These are phyloP conservation scores for Nomada goodeniana DNA, from an alignment of 2,888 invertebrate genomes.

Conservation along the genomic window DNA sequence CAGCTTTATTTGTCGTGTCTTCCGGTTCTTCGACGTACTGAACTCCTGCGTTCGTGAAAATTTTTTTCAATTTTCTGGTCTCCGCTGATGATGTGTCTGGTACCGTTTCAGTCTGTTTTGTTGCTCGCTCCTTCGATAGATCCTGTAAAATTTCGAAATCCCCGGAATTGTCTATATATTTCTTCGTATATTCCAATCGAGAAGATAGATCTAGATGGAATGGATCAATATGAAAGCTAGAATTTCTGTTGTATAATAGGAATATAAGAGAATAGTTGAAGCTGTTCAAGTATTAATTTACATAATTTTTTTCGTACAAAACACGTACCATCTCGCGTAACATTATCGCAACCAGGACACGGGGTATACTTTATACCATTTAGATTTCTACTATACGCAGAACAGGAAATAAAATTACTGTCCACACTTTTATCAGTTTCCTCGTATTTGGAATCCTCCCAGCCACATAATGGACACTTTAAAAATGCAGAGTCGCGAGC, in stretches of 20 bases:
- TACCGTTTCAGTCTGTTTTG: background rate
- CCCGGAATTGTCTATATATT: background rate
- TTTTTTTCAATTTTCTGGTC: background rate
- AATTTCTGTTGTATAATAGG: background rate
- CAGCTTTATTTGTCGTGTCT: background rate
- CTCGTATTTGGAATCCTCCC: constrained; percentile 39
- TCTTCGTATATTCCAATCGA: background rate
- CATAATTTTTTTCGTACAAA: background rate
- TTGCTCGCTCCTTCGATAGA: background rate
- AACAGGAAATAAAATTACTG: constrained; percentile 19
- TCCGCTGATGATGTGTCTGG: background rate
- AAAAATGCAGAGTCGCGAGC: constrained; percentile 11
- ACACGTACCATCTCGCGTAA: constrained; percentile 1
- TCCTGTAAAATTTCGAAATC: constrained; percentile 10
- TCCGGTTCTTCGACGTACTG: background rate
- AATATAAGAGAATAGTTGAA: background rate
- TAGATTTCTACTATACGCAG: constrained; percentile 8
- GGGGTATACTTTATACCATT: background rate
- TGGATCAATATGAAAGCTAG: background rate
- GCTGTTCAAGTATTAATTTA: background rate
- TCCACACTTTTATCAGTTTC: background rate
- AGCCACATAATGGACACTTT: constrained; percentile 58
- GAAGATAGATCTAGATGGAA: background rate
- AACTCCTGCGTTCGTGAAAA: background rate
- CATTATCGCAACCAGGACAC: constrained; percentile 21